phyloP scores from a whole-genome alignment of 2,888 invertebrate genomes.

The Sinohyriopsis cumingii region DNA sequence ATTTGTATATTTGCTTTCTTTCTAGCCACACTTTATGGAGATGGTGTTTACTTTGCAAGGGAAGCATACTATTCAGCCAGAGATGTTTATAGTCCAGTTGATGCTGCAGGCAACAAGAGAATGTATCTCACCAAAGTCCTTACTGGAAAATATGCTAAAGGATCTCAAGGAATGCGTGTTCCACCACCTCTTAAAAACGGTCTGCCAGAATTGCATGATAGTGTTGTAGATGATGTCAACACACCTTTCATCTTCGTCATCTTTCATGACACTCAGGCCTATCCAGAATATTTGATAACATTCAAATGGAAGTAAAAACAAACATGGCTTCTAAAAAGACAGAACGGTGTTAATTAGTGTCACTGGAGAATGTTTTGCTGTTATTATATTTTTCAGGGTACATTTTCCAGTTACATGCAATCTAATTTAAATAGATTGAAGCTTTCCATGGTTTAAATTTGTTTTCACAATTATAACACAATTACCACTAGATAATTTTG shows the following conservation, averaged over 20 bases:
- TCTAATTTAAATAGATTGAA: too few species aligned
- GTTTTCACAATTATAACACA: too few species aligned
- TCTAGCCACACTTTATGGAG: slow-evolving; percentile 47
- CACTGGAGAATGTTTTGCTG: too few species aligned
- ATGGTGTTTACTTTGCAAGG: slow-evolving; percentile 57
- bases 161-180: slow-evolving; percentile 24
- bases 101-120: slow-evolving; percentile 18
- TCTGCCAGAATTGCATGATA: slow-evolving; percentile 36
- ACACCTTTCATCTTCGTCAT: slow-evolving; percentile 44
- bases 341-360: too few species aligned
- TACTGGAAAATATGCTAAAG: slow-evolving; percentile 36
- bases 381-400: too few species aligned
- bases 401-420: too few species aligned
- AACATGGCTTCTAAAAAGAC: too few species aligned
- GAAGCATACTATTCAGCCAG: slow-evolving; percentile 37
- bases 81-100: slow-evolving; percentile 22
- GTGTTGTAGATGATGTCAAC: slow-evolving; percentile 38
- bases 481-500: too few species aligned
- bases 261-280: slow-evolving; percentile 39
- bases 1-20: background rate
- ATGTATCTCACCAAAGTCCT: slow-evolving; percentile 43
- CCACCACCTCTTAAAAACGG: slow-evolving; percentile 22
- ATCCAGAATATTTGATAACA: slow-evolving; percentile 39
- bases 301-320: slow-evolving; percentile 15
- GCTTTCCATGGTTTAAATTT: too few species aligned